Conservation (phyloP, 2,888 invertebrate species). For the Dendrolimus houi region DNA sequence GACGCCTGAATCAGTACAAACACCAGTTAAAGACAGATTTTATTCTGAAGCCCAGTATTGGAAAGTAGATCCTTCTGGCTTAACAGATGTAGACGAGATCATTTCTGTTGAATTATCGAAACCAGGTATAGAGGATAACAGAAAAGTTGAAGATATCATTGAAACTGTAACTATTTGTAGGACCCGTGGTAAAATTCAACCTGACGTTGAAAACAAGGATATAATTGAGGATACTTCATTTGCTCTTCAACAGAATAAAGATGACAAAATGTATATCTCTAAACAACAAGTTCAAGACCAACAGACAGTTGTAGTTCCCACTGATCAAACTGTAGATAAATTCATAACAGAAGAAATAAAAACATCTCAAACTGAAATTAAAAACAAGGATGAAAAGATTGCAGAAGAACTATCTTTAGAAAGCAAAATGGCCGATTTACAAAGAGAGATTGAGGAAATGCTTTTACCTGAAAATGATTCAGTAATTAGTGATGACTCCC, state of each 20-base stretch:
- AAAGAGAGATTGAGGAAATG: slow-evolving; percentile 70
- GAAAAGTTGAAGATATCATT: slow-evolving; percentile 11
- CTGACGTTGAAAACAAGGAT: slow-evolving; percentile 3
- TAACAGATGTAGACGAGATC: slow-evolving; percentile 37
- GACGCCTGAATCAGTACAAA: slow-evolving; percentile 56
- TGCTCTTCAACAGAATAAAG: not conserved
- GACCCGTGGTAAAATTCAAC: not conserved
- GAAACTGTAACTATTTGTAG: slow-evolving; percentile 1
- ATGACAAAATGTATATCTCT: not conserved
- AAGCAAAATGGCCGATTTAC: slow-evolving; percentile 66
- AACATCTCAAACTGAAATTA: slow-evolving; percentile 14
- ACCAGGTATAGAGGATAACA: slow-evolving; percentile 11
- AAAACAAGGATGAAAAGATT: slow-evolving; percentile 24
- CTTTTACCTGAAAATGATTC: slow-evolving; percentile 62
- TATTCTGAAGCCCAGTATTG: slow-evolving; percentile 66
- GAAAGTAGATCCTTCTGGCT: slow-evolving; percentile 47
- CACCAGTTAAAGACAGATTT: slow-evolving; percentile 59
- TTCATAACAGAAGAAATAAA: slow-evolving; percentile 23
- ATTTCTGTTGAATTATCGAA: slow-evolving; percentile 36
- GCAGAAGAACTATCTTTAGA: slow-evolving; percentile 60
- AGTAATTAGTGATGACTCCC: slow-evolving; percentile 45
- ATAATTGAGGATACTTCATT: not conserved
- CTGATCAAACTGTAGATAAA: not conserved
- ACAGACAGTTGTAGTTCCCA: not conserved
- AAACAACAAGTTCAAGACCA: not conserved